A percentile compares a stretch with the other conserved stretches of the same genome.
Evolutionary conservation across 2,888 invertebrate species (phyloP).

Genomic region (Caenorhabditis japonica): DNA sequence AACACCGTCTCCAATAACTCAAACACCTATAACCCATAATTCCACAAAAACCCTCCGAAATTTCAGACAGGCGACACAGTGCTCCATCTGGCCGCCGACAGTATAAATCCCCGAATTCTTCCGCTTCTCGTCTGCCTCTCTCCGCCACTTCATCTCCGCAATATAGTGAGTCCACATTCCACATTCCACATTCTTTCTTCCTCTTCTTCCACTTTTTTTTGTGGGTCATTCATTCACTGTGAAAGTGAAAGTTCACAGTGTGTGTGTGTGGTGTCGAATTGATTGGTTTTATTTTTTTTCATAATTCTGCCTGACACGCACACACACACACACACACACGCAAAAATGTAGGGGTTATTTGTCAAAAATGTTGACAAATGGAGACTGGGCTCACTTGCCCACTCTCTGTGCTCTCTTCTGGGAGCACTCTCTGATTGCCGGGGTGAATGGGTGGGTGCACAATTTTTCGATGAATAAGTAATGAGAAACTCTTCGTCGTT

Average conservation of each 20-base stretch:
- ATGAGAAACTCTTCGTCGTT: slow-evolving; percentile 1
- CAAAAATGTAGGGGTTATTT: slow-evolving; percentile 14
- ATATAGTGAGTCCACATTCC: slow-evolving; percentile 65
- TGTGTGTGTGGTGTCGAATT: slow-evolving; percentile 3
- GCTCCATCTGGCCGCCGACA: slow-evolving; percentile 81
- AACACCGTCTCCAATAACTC: no score
- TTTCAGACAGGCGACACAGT: slow-evolving; percentile 80
- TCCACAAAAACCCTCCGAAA: no score
- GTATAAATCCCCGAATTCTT: slow-evolving; percentile 79
- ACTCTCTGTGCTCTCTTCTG: slow-evolving; percentile 1
- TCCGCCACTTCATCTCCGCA: slow-evolving; percentile 78
- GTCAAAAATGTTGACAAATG: slow-evolving; percentile 43
- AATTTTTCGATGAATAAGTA: slow-evolving; percentile 29
- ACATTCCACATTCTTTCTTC: neutral
- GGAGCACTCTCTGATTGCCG: slow-evolving; percentile 22
- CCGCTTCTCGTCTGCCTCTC: slow-evolving; percentile 78
- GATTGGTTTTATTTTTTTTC: slow-evolving; percentile 7
- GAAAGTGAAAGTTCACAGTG: slow-evolving; percentile 29
- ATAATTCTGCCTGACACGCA: no score
- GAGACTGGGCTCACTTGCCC: no score
- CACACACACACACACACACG: no score
- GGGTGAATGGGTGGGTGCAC: no score
- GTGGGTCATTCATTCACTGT: no score
- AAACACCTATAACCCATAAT: no score
- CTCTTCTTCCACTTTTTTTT: neutral